These are phyloP conservation scores for Ctenomys sociabilis DNA, from an alignment of 2,113 vertebrate species.

Conservation along the genomic window DNA sequence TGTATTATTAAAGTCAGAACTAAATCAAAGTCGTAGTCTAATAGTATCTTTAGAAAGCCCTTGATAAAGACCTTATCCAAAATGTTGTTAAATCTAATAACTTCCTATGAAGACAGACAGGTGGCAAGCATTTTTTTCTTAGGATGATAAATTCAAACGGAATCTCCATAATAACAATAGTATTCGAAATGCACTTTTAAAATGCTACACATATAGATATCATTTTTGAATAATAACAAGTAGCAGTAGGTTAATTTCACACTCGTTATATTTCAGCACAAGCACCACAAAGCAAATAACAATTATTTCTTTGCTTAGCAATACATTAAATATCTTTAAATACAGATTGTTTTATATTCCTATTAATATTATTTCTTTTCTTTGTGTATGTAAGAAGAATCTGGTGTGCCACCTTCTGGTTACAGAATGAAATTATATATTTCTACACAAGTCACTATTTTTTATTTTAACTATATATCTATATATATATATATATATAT, in stretches of 20 bases:
- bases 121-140: constrained; percentile 40
- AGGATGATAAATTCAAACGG: constrained; percentile 40
- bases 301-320: constrained; percentile 62
- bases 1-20: constrained; percentile 70
- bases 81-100: constrained; percentile 42
- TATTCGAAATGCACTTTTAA: constrained; percentile 65
- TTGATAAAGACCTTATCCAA: constrained; percentile 62
- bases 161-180: constrained; percentile 51
- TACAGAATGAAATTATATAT: constrained; percentile 72
- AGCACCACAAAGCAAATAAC: constrained; percentile 41
- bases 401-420: constrained; percentile 80
- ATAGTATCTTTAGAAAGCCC: constrained; percentile 63
- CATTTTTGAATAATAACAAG: constrained; percentile 47
- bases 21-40: constrained; percentile 65
- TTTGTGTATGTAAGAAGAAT: constrained; percentile 77
- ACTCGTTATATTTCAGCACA: constrained; percentile 49
- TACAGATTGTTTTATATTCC: constrained; percentile 75
- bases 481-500: constrained; percentile 53
- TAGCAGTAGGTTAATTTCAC: constrained; percentile 40
- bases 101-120: constrained; percentile 8
- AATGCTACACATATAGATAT: constrained; percentile 51
- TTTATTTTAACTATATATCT: constrained; percentile 81
- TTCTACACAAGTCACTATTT: constrained; percentile 73
- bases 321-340: constrained; percentile 75
- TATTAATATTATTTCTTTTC: constrained; percentile 72